Evolutionary conservation across 2,797 vertebrate species (phyloP), one percentile per base, ranked within the genome.

Genomic region (Babyrousa celebensis): DNA sequence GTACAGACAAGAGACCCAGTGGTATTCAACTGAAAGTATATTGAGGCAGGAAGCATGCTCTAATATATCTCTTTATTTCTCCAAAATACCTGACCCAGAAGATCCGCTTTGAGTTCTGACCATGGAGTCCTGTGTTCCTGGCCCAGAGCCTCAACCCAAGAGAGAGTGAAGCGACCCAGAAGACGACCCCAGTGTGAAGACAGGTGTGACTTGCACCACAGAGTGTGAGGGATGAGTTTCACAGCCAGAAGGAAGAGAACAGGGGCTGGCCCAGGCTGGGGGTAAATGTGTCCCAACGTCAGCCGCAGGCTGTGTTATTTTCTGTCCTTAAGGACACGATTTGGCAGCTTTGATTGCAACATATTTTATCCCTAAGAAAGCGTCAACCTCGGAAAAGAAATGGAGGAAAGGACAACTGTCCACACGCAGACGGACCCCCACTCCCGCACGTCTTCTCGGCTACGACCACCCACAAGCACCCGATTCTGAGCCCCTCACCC

Each of bases 351-450:
- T 89, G 27, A 63, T 75, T 63, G 78, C 62, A 85, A 62, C 20
- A 27, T 88, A 32, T 70, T 54, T 75, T 67, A 74, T 67, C 12
- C 3, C 25, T 29, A 67, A 67, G 23, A 92, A 54, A 56, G 16
- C 29, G 6, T 78, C 87, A 87, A 85, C 63, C 54, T 89, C 63
- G 52, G 40, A 36, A 63, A 43, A 25, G 56, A 63, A 75, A 25
- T 23, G 67, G 70, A 92, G 60, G 65, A 40, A 89, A 79, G 63
- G 84, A 58, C n/a, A 60, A 83, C 68, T 36, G 36, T 36, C 36
- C 36, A 36, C 72, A 15, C 89, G 70, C 60, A 78, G 63, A 83
- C 52, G 96, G 97, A 56, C 97, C 94, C 97, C 93, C 16, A 70
- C 27, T 52, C 62, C 18, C 40, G 21, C 12, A 32, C n/a, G 23